Conservation (phyloP, 1,140 invertebrate genomes). For the Aphelinus atriplicis region DNA sequence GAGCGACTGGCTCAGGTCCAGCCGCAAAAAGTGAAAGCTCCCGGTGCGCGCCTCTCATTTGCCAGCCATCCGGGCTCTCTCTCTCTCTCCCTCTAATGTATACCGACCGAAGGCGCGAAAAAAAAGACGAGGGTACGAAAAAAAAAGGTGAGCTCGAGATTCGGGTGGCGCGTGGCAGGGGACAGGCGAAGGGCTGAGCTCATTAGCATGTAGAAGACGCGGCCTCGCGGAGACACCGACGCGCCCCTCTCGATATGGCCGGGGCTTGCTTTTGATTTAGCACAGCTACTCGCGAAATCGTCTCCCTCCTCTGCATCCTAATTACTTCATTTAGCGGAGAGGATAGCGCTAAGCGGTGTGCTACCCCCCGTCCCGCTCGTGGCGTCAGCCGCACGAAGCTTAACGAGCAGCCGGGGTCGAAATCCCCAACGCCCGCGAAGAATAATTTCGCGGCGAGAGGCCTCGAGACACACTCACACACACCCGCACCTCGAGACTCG, state of each 20-base stretch:
- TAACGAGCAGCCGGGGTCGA: neutral
- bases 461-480: neutral
- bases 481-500: too few relatives aligned
- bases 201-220: conserved; percentile 23
- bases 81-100: neutral
- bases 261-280: conserved; percentile 33
- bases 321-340: conserved; percentile 10
- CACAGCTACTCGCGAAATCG: neutral
- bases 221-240: neutral
- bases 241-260: neutral
- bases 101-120: neutral
- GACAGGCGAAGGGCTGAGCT: neutral
- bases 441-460: neutral
- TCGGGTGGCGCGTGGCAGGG: neutral
- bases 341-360: too few relatives aligned
- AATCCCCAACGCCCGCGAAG: neutral
- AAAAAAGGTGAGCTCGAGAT: neutral
- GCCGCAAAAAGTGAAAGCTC: conserved; percentile 18
- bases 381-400: neutral
- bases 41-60: conserved; percentile 19
- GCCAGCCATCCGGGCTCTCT: neutral
- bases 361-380: too few relatives aligned
- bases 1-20: conserved; percentile 34
- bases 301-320: conserved; percentile 32
- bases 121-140: neutral